These are phyloP conservation scores for Echiichthys vipera DNA, from an alignment of 2,797 vertebrate genomes.

Conservation along the genomic window DNA sequence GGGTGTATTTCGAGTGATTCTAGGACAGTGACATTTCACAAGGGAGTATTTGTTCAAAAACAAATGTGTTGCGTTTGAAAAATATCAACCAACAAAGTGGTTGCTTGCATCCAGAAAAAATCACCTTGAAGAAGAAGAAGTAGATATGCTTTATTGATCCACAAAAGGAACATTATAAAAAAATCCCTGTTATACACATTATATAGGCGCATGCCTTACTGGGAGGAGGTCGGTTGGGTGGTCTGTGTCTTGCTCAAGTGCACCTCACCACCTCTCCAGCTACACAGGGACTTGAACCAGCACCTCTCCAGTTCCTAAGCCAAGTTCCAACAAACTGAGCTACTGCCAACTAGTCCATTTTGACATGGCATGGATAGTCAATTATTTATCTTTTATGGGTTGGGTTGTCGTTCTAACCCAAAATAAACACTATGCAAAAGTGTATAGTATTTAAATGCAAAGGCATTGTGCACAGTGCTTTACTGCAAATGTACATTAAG, in stretches of 20 bases:
- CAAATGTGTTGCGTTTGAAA: conserved; percentile 41
- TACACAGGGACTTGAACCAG: no score
- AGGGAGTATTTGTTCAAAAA: conserved; percentile 34
- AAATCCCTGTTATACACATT: no score
- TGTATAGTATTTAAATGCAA: conserved; percentile 13
- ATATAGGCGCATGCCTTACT: no score
- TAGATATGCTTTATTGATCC: no score
- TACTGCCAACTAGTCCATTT: conserved; percentile 18
- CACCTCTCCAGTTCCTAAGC: no score
- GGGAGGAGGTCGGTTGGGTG: no score
- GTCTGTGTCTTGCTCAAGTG: no score
- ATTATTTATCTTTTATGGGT: neutral
- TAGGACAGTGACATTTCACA: conserved; percentile 41
- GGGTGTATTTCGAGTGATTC: conserved; percentile 9
- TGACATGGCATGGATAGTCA: neutral
- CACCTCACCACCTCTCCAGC: no score
- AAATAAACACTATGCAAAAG: conserved; percentile 20
- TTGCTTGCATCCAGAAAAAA: conserved; percentile 20
- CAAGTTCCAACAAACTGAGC: no score
- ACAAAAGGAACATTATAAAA: no score
- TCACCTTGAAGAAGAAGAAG: conserved; percentile 28
- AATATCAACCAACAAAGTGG: conserved; percentile 39
- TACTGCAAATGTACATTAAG: neutral
- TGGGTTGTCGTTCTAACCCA: conserved; percentile 2
- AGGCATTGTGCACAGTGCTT: conserved; percentile 6